Base-by-base conservation (phyloP, 2,888 invertebrate genomes). In the Netelia virgata region DNA sequence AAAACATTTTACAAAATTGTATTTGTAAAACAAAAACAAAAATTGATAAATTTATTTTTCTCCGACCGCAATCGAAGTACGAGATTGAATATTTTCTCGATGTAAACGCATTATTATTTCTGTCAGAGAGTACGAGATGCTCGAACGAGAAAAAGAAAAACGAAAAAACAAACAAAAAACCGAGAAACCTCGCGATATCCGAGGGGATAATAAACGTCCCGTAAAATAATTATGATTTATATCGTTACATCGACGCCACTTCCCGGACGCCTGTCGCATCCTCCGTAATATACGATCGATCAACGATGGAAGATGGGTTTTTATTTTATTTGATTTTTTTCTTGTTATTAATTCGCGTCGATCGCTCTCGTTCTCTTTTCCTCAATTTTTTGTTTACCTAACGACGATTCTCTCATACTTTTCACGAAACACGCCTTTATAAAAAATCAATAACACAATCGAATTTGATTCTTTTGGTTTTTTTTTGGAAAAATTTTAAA, bases 161-260 rank as follows among this genome's bases (percentile, higher is more conserved):
- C 10, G 47, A 66, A 36, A 76, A 18, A 64, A 57, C 76, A 69
- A n/a, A 18, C 28, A 36, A 18, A 63, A 59, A 47, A n/a, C n/a
- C 6, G 36, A 10, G 16, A 53, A 23, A 61, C 41, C 61, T 76
- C 41, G 66, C 55, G 55, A 64, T 57, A 74, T 77, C 77, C 68
- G 73, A 85, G 77, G 64, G 57, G 82, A 73, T 85, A 86, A 88
- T 86, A 82, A 86, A 87, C 76, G 82, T 85, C 86, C 68, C 73
- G 81, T 79, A 84, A 87, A 86, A 83, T 84, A 88, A 88, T 86
- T 73, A 85, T 87, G 87, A 88, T 88, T 85, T 86, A 87, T 86
- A 82, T 64, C 82, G 76, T 77, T 82, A 28, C 84, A 86, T 89
- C 81, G 79, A 76, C 83, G 83, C 68, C 64, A 84, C 83, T 87